Conservation (phyloP, 2,797 vertebrate genomes). For the Artibeus lituratus region DNA sequence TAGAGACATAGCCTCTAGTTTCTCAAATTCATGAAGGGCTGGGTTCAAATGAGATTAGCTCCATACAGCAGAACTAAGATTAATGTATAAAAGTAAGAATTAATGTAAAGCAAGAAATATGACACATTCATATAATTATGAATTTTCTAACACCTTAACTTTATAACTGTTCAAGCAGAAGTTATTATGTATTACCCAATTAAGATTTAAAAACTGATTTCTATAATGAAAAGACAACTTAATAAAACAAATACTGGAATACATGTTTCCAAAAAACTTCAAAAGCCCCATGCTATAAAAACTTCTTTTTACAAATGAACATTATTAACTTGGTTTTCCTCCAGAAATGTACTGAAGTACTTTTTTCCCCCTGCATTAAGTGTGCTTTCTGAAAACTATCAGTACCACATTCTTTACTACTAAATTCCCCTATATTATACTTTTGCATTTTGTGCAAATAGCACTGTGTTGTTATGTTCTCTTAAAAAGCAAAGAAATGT, state of each 20-base stretch:
- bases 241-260: background rate
- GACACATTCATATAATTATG: background rate
- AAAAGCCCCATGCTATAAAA: background rate
- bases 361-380: background rate
- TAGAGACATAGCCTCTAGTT: background rate
- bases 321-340: background rate
- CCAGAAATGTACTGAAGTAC: background rate
- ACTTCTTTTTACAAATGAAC: background rate
- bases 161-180: background rate
- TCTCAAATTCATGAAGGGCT: background rate
- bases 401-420: background rate
- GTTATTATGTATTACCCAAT: background rate
- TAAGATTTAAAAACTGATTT: background rate
- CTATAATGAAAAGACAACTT: background rate
- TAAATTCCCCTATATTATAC: background rate
- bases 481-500: background rate
- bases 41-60: background rate
- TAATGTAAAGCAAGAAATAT: background rate
- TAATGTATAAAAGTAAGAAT: background rate
- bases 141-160: conserved; percentile 5
- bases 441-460: conserved; percentile 17
- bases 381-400: conserved; percentile 5
- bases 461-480: background rate
- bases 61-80: background rate
- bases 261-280: background rate